These are phyloP conservation scores for Carcharodon carcharias DNA, from an alignment of 2,797 vertebrate species.

Conservation along the genomic window DNA sequence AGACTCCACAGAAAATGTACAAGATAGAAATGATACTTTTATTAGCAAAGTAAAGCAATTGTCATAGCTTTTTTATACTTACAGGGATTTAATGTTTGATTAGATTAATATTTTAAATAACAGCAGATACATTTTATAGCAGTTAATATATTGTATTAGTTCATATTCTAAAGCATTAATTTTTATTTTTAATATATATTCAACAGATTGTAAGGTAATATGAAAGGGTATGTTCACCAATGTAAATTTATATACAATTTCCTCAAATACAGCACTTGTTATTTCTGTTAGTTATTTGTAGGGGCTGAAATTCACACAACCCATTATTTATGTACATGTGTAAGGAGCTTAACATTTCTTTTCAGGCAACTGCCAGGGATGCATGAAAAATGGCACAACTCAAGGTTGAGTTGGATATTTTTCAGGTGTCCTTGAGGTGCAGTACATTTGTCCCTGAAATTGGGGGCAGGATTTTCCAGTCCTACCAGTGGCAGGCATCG, in stretches of 20 bases:
- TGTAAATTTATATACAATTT: not conserved
- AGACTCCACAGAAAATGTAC: conserved; percentile 53
- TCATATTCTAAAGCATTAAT: not conserved
- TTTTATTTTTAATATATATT: not conserved
- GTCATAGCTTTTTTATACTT: conserved; percentile 49
- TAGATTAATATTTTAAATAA: not conserved
- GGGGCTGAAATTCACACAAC: not conserved
- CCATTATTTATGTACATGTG: not conserved
- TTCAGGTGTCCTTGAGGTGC: not conserved
- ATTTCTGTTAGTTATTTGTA: not conserved
- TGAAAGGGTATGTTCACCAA: not conserved
- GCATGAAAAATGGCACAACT: not conserved
- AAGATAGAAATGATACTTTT: conserved; percentile 48
- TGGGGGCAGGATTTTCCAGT: not conserved
- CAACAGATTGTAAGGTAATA: not conserved
- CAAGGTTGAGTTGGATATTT: not conserved
- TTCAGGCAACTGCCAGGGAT: not conserved
- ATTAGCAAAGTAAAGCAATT: conserved; percentile 50
- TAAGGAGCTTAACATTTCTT: not conserved
- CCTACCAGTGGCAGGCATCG: no score
- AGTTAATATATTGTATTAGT: no score
- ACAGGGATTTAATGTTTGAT: conserved; percentile 17
- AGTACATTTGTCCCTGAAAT: not conserved
- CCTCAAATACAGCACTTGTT: not conserved
- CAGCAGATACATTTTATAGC: not conserved